Evolutionary conservation across 2,797 vertebrate genomes (phyloP).

Genomic region (Sylvia borin): DNA sequence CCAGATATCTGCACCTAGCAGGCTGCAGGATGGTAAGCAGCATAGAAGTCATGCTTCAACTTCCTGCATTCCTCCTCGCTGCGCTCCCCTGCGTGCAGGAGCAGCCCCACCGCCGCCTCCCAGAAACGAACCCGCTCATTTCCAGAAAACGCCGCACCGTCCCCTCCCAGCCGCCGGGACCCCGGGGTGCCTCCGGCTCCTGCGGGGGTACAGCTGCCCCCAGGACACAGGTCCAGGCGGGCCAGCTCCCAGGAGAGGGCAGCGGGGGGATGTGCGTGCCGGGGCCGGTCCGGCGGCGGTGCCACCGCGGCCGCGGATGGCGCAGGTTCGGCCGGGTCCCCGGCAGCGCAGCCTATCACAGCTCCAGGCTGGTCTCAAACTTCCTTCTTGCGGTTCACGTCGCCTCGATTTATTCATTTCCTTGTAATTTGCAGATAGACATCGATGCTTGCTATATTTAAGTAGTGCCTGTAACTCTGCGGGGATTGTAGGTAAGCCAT

Average conservation of each 20-base stretch:
- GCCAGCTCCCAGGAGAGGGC: rapidly evolving
- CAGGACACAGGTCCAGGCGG: rapidly evolving
- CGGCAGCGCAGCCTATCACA: background rate
- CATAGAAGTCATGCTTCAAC: background rate
- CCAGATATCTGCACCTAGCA: background rate
- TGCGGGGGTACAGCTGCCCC: background rate
- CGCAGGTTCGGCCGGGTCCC: background rate
- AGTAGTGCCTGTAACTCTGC: background rate
- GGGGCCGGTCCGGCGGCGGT: rapidly evolving
- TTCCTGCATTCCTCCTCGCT: slow-evolving; percentile 9
- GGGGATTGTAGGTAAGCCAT: slow-evolving; percentile 50
- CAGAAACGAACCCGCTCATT: background rate
- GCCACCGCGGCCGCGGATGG: background rate
- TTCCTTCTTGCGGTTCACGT: slow-evolving; percentile 69
- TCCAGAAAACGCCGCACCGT: background rate
- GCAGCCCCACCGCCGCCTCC: background rate
- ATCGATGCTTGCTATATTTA: slow-evolving; percentile 72
- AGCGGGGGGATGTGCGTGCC: rapidly evolving
- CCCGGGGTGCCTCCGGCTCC: background rate
- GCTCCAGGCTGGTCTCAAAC: background rate
- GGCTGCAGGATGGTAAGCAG: background rate
- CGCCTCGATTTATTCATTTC: slow-evolving; percentile 72
- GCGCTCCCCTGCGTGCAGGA: rapidly evolving
- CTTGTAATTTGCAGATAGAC: slow-evolving; percentile 72
- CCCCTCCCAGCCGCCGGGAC: background rate